phyloP scores from a whole-genome alignment of 2,113 vertebrate genomes.

The Terrapene triunguis region DNA sequence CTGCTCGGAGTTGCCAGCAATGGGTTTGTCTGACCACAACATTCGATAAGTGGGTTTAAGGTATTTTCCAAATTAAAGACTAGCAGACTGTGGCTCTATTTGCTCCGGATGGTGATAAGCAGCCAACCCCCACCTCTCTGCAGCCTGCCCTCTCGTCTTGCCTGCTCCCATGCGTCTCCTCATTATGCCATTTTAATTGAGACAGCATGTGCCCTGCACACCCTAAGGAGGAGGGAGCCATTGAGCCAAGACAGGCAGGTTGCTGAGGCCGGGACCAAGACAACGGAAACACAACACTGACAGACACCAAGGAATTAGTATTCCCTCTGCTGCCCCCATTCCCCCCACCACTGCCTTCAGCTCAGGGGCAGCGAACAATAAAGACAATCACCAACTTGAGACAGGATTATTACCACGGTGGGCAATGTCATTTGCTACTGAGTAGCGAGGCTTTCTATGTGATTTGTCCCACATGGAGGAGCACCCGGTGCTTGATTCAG shows the following conservation, averaged over 20 bases:
- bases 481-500: not conserved
- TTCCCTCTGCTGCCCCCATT: rapidly evolving
- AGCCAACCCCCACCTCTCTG: not conserved
- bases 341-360: not conserved
- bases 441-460: too few relatives aligned
- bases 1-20: not conserved
- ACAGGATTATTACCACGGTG: not conserved
- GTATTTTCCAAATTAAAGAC: not conserved
- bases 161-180: not conserved
- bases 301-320: not conserved
- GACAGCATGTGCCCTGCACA: not conserved
- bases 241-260: not conserved
- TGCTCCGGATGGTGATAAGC: not conserved
- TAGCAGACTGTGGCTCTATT: not conserved
- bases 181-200: not conserved
- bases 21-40: not conserved
- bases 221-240: rapidly evolving
- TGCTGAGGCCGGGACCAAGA: not conserved
- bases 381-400: not conserved
- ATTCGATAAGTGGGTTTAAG: not conserved
- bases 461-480: not conserved
- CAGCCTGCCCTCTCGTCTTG: not conserved
- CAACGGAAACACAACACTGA: rapidly evolving
- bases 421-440: too few relatives aligned
- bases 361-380: not conserved